Base-by-base conservation (phyloP, 1,140 invertebrate species). In the Drosophila parabipectinata region DNA sequence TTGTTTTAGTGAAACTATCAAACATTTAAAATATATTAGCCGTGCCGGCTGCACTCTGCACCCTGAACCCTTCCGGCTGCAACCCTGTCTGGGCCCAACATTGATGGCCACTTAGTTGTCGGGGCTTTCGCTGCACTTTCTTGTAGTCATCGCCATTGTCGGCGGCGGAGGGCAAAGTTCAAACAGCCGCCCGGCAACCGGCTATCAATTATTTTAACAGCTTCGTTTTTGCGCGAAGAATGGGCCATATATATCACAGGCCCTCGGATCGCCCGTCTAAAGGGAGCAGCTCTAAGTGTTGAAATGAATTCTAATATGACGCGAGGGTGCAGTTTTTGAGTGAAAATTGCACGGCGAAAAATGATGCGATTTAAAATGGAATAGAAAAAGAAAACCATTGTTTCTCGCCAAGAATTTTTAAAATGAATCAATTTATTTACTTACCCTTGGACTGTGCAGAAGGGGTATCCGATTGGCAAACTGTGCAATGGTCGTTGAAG, bases 401-500 rank as follows among this genome's bases (percentile, higher is more conserved):
- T 28, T 41, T 4, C 15, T 28, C 50, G 9, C 14, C 6, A 28
- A 28, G 26, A 28, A 50, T 3, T 26, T 4, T 1, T n/a, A n/a
- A n/a, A 48, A 26, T 24, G n/a, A 2, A 50, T 48, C 24, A 6
- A 10, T 21, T 48, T 51, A 10, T 28, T 26, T 14, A 83, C 91
- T 91, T 45, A 92, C 91, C 72, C 91, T 74, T 21, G 89, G 90
- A 67, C 91, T 92, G 47, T 92, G 91, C 12, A 92, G 78, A 72
- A 92, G 48, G 18, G 91, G 91, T 61, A 92, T 91, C 45, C 91
- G 78, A 78, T 92, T 92, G 48, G 90, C 90, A 59, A 91, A 92
- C 71, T 92, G 91, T 10, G 91, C 91, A 74, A 92, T 92, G 64
- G 90, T 92, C 67, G 90, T 90, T n/a, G 88, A 83, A 4, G 90